These are phyloP conservation scores for Tipula lateralis DNA, from an alignment of 2,888 invertebrate genomes.

Conservation along the genomic window DNA sequence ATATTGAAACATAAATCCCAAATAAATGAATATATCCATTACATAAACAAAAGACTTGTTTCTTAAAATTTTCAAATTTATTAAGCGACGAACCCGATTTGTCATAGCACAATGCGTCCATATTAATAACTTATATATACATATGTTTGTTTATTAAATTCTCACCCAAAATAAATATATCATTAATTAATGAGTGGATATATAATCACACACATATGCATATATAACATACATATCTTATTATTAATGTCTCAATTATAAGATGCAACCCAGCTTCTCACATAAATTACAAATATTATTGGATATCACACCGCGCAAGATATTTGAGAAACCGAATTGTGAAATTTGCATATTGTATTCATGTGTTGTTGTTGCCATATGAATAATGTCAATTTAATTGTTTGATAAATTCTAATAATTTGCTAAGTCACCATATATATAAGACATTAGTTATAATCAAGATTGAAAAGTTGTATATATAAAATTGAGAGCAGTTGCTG, in stretches of 20 bases:
- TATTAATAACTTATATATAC: background rate
- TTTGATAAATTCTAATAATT: background rate
- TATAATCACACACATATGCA: background rate
- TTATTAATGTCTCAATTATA: background rate
- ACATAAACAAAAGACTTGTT: background rate
- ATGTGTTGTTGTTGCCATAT: background rate
- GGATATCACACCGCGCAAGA: no score
- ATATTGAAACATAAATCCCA: no score
- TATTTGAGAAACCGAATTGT: no score
- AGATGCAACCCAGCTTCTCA: no score
- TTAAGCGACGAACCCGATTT: background rate
- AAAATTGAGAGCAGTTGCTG: background rate
- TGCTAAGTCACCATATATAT: background rate
- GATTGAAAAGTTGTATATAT: background rate
- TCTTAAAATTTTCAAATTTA: background rate
- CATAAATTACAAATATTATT: background rate
- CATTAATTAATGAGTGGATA: no score
- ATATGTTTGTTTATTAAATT: background rate
- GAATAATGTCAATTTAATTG: background rate
- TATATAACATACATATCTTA: background rate
- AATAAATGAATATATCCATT: no score
- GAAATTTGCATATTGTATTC: background rate
- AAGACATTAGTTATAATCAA: background rate
- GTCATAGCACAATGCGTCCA: background rate
- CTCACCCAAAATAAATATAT: background rate